These are phyloP conservation scores for Macaca fascicularis DNA, from an alignment of 2,113 vertebrate genomes.

Conservation along the genomic window DNA sequence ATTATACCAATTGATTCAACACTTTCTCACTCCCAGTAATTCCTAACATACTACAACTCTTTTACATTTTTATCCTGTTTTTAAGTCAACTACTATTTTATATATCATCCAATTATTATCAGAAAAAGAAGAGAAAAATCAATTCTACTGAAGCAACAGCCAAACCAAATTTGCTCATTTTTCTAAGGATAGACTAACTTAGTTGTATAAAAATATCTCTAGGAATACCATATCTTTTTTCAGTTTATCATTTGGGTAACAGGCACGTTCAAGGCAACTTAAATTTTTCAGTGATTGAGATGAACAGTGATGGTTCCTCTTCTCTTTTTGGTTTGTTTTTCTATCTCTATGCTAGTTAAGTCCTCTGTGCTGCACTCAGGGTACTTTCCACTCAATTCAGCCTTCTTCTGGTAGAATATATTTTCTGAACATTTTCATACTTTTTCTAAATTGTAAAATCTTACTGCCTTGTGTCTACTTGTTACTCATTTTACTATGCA, in stretches of 20 bases:
- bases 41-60: neutral
- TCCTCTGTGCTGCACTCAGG: neutral
- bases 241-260: neutral
- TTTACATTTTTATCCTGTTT: neutral
- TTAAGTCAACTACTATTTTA: neutral
- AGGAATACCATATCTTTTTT: neutral
- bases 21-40: neutral
- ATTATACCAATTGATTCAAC: neutral
- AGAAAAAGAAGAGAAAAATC: neutral
- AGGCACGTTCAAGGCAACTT: neutral
- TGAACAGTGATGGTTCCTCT: fast-evolving
- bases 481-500: neutral
- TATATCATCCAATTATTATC: neutral
- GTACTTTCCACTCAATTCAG: fast-evolving
- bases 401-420: neutral
- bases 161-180: neutral
- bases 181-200: neutral
- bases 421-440: neutral
- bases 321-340: neutral
- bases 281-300: neutral
- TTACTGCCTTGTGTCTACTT: neutral
- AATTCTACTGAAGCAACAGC: neutral
- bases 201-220: neutral
- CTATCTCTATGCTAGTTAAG: neutral
- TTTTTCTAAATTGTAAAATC: neutral